phyloP scores from a whole-genome alignment of 2,888 invertebrate species.

The Tethea ocularis region DNA sequence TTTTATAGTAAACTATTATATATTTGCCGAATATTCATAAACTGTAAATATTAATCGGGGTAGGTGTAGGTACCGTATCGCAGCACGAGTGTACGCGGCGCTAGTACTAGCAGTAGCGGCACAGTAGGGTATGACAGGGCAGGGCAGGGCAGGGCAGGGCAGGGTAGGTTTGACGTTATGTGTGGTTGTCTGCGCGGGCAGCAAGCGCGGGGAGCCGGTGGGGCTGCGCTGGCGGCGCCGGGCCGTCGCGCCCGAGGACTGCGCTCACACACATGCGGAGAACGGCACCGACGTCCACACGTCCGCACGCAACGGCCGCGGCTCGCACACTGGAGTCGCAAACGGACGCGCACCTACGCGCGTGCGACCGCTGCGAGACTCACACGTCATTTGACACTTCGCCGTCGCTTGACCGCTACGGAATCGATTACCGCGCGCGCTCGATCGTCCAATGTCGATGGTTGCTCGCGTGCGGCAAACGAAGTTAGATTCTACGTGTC shows the following conservation, averaged over 20 bases:
- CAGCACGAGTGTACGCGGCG: not conserved
- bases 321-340: not conserved
- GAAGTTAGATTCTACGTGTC: not conserved
- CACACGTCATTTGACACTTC: constrained; percentile 57
- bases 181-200: constrained; percentile 53
- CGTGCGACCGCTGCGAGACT: constrained; percentile 34
- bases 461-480: not conserved
- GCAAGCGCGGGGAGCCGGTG: constrained; percentile 55
- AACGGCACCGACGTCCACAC: constrained; percentile 11
- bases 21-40: not conserved
- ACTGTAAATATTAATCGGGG: not conserved
- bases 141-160: constrained; percentile 17
- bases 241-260: constrained; percentile 59
- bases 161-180: constrained; percentile 43
- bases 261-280: constrained; percentile 23
- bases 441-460: not conserved
- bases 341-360: not conserved
- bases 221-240: constrained; percentile 69
- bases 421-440: constrained; percentile 9
- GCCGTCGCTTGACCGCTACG: constrained; percentile 28
- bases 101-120: constrained; percentile 8
- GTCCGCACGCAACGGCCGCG: not conserved
- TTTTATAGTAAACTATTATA: no score
- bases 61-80: not conserved
- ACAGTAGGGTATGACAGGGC: constrained; percentile 8